These are phyloP conservation scores for Acanthurus leucopareius DNA, from an alignment of 2,797 vertebrate genomes.

Conservation along the genomic window DNA sequence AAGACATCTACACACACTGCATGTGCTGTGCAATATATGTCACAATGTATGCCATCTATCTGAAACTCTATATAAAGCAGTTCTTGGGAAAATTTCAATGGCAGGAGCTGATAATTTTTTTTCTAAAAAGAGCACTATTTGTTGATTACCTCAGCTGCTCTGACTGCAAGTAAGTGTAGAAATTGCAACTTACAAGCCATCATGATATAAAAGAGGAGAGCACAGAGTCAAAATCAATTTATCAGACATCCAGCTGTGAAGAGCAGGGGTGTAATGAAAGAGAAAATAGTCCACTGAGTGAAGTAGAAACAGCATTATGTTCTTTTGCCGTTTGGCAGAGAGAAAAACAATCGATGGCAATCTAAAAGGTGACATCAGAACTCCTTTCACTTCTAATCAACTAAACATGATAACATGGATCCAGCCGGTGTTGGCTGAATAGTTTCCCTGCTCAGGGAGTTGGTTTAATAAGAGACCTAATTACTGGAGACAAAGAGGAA, in stretches of 20 bases:
- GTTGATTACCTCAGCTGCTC: constrained; percentile 24
- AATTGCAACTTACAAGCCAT: constrained; percentile 13
- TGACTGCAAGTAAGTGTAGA: not conserved
- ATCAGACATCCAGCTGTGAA: constrained; percentile 31
- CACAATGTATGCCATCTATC: not conserved
- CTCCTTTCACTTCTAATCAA: constrained; percentile 65
- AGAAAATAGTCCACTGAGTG: constrained; percentile 34
- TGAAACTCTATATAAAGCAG: not conserved
- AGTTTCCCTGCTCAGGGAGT: constrained; percentile 48
- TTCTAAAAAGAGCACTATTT: not conserved
- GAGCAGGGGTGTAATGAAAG: constrained; percentile 42
- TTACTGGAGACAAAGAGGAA: constrained; percentile 50
- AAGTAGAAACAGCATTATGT: constrained; percentile 52
- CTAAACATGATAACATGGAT: constrained; percentile 62
- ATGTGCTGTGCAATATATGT: constrained; percentile 1
- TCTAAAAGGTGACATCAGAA: constrained; percentile 63
- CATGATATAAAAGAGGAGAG: constrained; percentile 25
- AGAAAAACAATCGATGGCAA: constrained; percentile 62
- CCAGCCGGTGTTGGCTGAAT: constrained; percentile 43
- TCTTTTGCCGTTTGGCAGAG: constrained; percentile 48
- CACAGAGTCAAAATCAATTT: constrained; percentile 31
- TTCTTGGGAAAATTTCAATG: constrained; percentile 27
- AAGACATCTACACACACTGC: constrained; percentile 21
- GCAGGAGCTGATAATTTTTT: not conserved
- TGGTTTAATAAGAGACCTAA: constrained; percentile 62